Evolutionary conservation across 2,113 vertebrate species (phyloP), one percentile per base, ranked within the genome.

Genomic region (Pycnonotus jocosus): DNA sequence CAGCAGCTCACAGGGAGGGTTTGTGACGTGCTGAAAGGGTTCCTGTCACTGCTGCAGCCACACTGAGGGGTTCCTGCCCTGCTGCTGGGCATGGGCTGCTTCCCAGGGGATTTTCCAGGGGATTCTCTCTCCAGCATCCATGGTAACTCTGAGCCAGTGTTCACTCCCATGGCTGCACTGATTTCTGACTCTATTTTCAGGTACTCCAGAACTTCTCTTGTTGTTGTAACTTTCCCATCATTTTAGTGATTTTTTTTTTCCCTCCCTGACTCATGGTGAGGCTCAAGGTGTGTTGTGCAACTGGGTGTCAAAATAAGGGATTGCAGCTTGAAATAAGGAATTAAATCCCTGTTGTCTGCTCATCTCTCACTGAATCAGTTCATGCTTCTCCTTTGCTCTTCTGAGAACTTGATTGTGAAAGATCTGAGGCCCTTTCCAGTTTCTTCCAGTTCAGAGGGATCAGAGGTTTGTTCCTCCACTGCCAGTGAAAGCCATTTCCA

Each of bases 11-110:
- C 0, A 0, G 44, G 72, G 30, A 25, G 23, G 31, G 47, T 47
- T 44, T 54, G 42, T 22, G 81, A 2, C 0, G 0, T 14, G 61
- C 2, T 40, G 22, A 4, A 4, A 48, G 45, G 40, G 27, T 45
- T 72, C 31, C 3, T 28, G 57, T 22, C 16, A 2, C 5, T n/a
- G 35, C 2, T 15, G 2, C 25, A 25, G 21, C 30, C n/a, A 22
- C 47, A 6, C 38, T 9, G 2, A 37, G 70, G 6, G 50, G 24
- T 71, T 54, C 45, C 30, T 23, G 50, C 38, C 1, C 68, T 73
- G 72, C 69, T 84, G 72, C 42, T 74, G 14, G 27, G 3, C 18
- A 1, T 3, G 21, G 30, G 45, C 68, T 38, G 38, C 51, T 58
- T 22, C 42, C 50, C 78, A 56, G 31, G 60, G 27, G 11, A 9